Base-by-base conservation (phyloP, 1,140 invertebrate genomes). In the Oncopeltus fasciatus region DNA sequence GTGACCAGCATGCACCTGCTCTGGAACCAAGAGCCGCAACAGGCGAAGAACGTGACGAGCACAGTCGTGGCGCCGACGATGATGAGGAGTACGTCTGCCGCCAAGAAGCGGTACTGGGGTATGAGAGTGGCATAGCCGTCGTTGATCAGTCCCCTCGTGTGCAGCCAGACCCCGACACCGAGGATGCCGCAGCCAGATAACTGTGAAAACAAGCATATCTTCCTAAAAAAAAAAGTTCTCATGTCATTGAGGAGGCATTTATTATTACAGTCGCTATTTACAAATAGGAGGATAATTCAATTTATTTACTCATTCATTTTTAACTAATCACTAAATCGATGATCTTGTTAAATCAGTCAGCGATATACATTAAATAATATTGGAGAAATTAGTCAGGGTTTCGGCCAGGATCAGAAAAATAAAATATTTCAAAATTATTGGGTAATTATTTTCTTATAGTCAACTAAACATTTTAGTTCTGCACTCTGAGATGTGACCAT, bases 21-120 rank as follows among this genome's bases (percentile, higher is more conserved):
- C 71, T 88, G 83, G 69, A 87, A 85, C 85, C 86, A 89, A 46
- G 85, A 81, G 12, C 87, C 87, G 70, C 87, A 89, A 72, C 86
- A 90, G 57, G 86, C 87, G 66, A 87, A 83, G 73, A 89, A 87
- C 29, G 86, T 83, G 1, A 88, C 77, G 53, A 86, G 75, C 68
- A 89, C 85, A 21, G 82, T 82, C 43, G 86, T 68, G 38, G 81
- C 78, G 56, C 87, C 87, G 18, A 82, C 76, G 28, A 77, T 76
- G 49, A 89, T 80, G 64, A 84, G 78, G 46, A 89, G 69, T 12
- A 80, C 79, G 69, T 88, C 85, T 20, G 81, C 83, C 67, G 84
- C 85, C 47, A 85, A 73, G 51, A 81, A 77, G 33, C 79, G 80
- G 71, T 86, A 83, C 67, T 87, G 81, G 12, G 85, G 85, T 57